These are phyloP conservation scores for Erynnis tages DNA, from an alignment of 2,888 invertebrate genomes.

Conservation along the genomic window DNA sequence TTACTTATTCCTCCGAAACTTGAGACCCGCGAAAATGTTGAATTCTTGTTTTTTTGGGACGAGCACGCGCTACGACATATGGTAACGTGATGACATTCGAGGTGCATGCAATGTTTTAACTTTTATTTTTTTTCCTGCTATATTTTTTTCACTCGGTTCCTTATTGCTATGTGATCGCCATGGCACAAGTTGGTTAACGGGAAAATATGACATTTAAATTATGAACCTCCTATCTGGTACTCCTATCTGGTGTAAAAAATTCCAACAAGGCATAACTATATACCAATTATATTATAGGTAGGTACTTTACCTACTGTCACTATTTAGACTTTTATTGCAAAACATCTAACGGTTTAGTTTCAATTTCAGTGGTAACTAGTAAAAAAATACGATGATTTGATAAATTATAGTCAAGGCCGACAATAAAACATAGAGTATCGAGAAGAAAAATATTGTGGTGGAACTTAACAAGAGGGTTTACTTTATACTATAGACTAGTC, in stretches of 20 bases:
- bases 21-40: constrained; percentile 67
- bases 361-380: no score
- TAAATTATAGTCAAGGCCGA: no score
- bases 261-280: no score
- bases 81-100: constrained; percentile 47
- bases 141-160: constrained; percentile 2
- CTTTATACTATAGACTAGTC: constrained; percentile 6
- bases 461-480: not conserved
- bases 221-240: not conserved
- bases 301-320: no score
- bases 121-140: constrained; percentile 3
- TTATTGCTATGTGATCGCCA: not conserved
- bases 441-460: no score
- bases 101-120: constrained; percentile 14
- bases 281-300: no score
- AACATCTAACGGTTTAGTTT: no score
- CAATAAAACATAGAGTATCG: no score
- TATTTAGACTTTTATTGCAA: no score
- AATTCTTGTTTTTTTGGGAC: constrained; percentile 46
- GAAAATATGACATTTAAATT: not conserved
- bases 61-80: constrained; percentile 78
- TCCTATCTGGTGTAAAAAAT: not conserved
- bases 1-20: constrained; percentile 57
- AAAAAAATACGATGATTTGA: no score
- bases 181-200: not conserved